phyloP scores from a whole-genome alignment of 2,797 vertebrate species.

The Rhabdophis nuchalis region DNA sequence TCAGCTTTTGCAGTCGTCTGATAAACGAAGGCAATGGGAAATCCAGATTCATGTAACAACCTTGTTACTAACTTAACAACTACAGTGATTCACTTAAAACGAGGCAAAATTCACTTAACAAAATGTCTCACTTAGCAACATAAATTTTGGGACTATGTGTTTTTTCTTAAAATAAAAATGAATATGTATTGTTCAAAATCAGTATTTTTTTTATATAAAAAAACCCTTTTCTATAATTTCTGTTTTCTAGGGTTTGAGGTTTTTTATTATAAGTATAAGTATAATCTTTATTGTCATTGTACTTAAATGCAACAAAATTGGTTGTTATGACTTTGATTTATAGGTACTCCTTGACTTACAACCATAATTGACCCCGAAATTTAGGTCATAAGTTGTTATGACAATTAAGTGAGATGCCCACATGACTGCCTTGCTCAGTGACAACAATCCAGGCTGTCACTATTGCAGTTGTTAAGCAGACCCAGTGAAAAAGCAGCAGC shows the following conservation, averaged over 20 bases:
- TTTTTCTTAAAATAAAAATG: neutral
- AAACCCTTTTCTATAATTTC: neutral
- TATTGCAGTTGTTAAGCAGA: neutral
- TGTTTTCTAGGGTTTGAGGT: neutral
- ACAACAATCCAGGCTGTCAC: neutral
- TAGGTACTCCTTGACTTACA: neutral
- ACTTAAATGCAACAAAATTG: no score
- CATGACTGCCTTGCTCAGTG: neutral
- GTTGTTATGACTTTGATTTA: neutral
- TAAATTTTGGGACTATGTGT: neutral
- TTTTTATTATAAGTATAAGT: no score
- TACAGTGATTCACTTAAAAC: neutral
- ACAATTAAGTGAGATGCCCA: neutral
- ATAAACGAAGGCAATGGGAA: neutral
- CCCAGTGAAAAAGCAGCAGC: neutral
- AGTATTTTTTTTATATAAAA: neutral
- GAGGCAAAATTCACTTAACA: neutral
- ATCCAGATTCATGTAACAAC: neutral
- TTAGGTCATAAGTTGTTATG: neutral
- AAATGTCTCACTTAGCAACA: neutral
- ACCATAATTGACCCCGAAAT: neutral
- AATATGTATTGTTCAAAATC: neutral
- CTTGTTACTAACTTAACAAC: neutral
- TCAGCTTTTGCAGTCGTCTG: neutral
- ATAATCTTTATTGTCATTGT: no score